Base-by-base conservation (phyloP, 2,888 invertebrate genomes). In the Ganaspis brasiliensis region DNA sequence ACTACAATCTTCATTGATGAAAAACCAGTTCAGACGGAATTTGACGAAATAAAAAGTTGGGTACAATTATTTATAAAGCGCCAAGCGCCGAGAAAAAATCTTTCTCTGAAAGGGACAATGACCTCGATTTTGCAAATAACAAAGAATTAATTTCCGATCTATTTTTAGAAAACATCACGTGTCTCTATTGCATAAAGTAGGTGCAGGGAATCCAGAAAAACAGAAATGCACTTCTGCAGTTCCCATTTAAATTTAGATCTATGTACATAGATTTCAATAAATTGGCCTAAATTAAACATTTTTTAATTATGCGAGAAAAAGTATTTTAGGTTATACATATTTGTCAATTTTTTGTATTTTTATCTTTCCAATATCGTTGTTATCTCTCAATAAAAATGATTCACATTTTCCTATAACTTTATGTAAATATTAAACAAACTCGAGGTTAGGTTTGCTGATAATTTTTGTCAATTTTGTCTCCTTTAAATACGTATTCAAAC, bases 141-240 rank as follows among this genome's bases (percentile, higher is more conserved):
- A 67, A 67, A 45, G 67, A 67, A 45, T 67, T 45, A 67, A 67
- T 45, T 67, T 67, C 45, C 67, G 45, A 67, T 45, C 67, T 45
- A 67, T 67, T 67, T 45, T 19, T 45, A 67, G 24, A 40, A 45
- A 14, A 4, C 8, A 45, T 45, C 40, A 67, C n/a, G 45, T 45
- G 67, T 1, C 10, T 8, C 9, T 45, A 67, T 67, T 67, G 26
- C 45, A 45, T 67, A 67, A 67, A 45, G 40, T 45, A 19, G 9
- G 21, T 14, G 14, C 9, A 37, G 63, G 12, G 19, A 37, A 67
- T 49, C n/a, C 24, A 45, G 26, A 24, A 24, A 45, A n/a, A 45
- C 24, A 24, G 24, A 3, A 52, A 52, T 52, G 19, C 52, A 45
- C n/a, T 24, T 40, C 40, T 56, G n/a, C 5, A 26, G 14, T 0